Base-by-base conservation (phyloP, 92 coral and sea anemone genomes). In the Zoanthus solanderi region DNA sequence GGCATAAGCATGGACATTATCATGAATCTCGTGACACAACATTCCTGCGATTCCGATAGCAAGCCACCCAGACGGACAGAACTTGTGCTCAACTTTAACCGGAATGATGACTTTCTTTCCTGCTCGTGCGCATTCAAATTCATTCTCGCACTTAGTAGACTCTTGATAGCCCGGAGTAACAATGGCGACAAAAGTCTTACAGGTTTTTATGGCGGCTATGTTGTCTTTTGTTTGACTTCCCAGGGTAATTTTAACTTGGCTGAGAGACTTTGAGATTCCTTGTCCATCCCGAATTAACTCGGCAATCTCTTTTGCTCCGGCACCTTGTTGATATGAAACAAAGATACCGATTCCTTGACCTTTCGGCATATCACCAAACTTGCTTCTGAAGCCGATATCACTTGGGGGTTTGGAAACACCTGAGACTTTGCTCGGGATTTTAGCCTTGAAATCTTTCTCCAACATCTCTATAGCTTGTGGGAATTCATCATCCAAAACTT, bases 121-220 rank as follows among this genome's bases (percentile, higher is more conserved):
- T 4, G 90, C 89, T 18, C 97, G 61, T 46, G 97, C 97, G 50
- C 58, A 84, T 76, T 94, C 97, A 77, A 89, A 94, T 58, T 90
- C 91, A 61, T 87, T 89, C 83, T 90, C 95, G 61, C 92, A 75
- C 79, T 88, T 77, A 5, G 86, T 28, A 10, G 95, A 90, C 37
- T 56, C 60, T 83, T 94, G 90, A 18, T 88, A 94, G 7, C 91
- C 92, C 14, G 93, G 78, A 0, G 93, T 89, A 6, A 94, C 71
- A 9, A 94, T 88, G 0, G 97, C 95, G 48, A 94, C 84, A 60
- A 92, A 81, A 44, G 58, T 44, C 61, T 66, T 45, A 56, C 85
- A 81, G 16, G 6, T 81, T 53, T 81, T 47, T 46, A 81, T 66
- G 75, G 44, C 75, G 23, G 76, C 17, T 5, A 46, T 65, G 85